These are phyloP conservation scores for Galbula dea DNA, from an alignment of 2,113 vertebrate genomes.

Conservation along the genomic window DNA sequence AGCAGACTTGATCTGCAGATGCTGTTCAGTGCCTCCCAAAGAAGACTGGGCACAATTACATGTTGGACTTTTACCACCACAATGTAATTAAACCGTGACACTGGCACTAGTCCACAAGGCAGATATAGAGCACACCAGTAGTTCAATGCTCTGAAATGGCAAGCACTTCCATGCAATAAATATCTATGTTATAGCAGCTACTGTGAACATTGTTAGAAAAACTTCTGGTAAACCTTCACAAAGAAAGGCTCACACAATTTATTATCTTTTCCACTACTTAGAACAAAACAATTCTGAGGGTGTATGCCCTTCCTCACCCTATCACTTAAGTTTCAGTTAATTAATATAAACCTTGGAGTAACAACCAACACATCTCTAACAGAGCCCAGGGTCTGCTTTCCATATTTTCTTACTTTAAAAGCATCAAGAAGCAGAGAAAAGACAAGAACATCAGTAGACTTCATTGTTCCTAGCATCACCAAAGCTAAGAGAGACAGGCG, in stretches of 20 bases:
- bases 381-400: background rate
- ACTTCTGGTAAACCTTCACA: background rate
- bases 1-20: background rate
- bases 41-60: background rate
- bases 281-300: background rate
- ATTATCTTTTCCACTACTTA: background rate
- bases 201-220: background rate
- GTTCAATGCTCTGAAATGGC: background rate
- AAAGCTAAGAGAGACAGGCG: conserved; percentile 2
- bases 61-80: background rate
- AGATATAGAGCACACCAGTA: background rate
- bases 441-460: background rate
- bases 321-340: background rate
- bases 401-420: background rate
- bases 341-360: background rate
- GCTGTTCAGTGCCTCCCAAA: background rate
- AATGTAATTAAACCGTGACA: background rate
- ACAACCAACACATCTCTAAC: background rate
- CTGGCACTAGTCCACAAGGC: background rate
- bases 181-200: background rate
- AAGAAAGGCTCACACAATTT: background rate
- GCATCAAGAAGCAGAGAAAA: background rate
- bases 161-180: background rate
- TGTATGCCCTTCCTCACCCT: background rate
- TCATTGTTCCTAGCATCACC: background rate